These are phyloP conservation scores for Ectemnius lituratus DNA, from an alignment of 2,888 invertebrate genomes.

Conservation along the genomic window DNA sequence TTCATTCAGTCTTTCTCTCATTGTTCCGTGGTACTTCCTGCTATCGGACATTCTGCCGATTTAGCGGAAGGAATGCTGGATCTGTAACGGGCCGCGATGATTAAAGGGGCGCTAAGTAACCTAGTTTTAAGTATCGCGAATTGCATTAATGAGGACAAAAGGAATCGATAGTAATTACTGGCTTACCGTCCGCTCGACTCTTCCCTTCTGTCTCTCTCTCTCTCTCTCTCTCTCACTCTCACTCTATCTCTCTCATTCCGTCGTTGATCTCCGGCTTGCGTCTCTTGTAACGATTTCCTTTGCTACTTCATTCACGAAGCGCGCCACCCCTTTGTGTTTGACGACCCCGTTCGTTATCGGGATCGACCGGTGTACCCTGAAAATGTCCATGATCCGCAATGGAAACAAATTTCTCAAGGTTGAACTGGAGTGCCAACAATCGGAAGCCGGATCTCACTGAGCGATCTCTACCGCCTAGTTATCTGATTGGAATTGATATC, in stretches of 20 bases:
- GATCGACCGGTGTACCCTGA: constrained; percentile 3
- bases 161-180: constrained; percentile 6
- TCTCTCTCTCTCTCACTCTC: not conserved
- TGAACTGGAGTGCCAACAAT: constrained; percentile 1
- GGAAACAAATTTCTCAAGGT: constrained; percentile 4
- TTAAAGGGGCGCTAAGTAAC: constrained; percentile 1
- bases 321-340: not conserved
- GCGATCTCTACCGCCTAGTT: not conserved
- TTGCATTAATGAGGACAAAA: constrained; percentile 8
- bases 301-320: not conserved
- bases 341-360: constrained; percentile 7
- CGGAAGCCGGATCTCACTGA: not conserved
- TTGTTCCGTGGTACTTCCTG: not conserved
- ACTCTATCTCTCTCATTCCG: not conserved
- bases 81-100: not conserved
- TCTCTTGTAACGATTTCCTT: constrained; percentile 1
- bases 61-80: not conserved
- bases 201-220: not conserved
- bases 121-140: constrained; percentile 6
- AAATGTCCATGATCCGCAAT: constrained; percentile 4
- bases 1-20: not conserved
- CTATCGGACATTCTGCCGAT: constrained; percentile 2
- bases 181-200: not conserved
- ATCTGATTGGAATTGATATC: constrained; percentile 5
- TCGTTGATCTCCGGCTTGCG: not conserved